Percentiles rank a stretch among this genome's conserved stretches.
Conservation (phyloP, 2,888 invertebrate species). For the Tipula unca region DNA sequence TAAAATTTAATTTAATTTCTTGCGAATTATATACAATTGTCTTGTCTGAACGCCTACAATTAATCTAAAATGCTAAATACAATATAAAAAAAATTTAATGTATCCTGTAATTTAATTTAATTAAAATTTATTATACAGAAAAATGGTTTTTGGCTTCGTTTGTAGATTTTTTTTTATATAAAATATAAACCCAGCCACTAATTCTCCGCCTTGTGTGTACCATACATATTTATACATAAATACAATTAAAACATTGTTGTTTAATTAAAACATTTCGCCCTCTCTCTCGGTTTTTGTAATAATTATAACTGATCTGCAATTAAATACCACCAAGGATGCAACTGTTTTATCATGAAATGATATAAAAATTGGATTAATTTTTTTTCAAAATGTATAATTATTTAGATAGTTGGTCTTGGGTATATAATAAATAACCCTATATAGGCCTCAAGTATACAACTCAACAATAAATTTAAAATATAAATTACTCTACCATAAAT, state of each 20-base stretch:
- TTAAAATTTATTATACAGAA: neutral
- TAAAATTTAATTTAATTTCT: neutral
- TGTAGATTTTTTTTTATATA: neutral
- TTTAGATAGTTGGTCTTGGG: too few relatives aligned
- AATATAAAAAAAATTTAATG: neutral
- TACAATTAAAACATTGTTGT: neutral
- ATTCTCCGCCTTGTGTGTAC: neutral
- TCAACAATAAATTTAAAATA: neutral
- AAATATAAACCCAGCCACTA: neutral
- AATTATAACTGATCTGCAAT: neutral
- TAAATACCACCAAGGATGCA: neutral
- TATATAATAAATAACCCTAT: neutral
- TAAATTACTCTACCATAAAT: neutral
- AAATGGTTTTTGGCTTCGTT: neutral
- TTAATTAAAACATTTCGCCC: neutral
- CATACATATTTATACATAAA: too few relatives aligned
- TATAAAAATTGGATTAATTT: neutral
- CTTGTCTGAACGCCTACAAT: neutral
- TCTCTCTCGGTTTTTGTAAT: neutral
- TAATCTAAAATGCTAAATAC: neutral
- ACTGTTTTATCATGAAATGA: neutral
- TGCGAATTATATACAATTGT: neutral
- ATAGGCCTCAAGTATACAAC: neutral
- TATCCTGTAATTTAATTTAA: constrained; percentile 8
- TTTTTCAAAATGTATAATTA: too few relatives aligned